Conservation (phyloP, 53 echinoderm and acorn worm genomes). For the Henricia sp. region DNA sequence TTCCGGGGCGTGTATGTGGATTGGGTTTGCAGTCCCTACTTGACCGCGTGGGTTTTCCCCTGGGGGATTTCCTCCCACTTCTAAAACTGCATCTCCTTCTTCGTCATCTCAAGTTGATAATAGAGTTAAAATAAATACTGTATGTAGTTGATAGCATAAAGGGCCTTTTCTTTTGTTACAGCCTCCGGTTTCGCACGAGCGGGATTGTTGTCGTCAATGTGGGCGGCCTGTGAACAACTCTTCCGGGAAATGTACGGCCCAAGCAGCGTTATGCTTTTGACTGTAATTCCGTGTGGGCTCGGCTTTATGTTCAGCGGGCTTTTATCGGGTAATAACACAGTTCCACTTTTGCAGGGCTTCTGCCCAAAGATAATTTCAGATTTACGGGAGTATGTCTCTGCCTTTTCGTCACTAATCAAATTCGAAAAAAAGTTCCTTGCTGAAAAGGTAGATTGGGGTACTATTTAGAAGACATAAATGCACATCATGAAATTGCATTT, state of each 20-base stretch:
- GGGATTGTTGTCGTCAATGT: background rate
- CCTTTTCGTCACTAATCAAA: too few relatives aligned
- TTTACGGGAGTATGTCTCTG: too few relatives aligned
- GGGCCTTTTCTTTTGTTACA: background rate
- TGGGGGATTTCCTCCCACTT: too few relatives aligned
- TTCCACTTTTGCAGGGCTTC: too few relatives aligned
- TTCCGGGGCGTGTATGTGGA: background rate
- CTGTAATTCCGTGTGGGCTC: background rate
- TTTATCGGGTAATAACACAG: constrained; percentile 17
- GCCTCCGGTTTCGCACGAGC: background rate
- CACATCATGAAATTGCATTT: too few relatives aligned
- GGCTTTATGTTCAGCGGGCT: background rate
- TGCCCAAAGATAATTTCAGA: too few relatives aligned
- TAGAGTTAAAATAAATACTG: background rate
- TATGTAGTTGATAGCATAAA: background rate
- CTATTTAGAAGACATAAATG: too few relatives aligned
- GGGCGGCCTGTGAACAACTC: background rate
- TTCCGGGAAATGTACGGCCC: background rate
- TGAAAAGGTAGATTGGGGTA: too few relatives aligned
- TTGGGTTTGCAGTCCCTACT: too few relatives aligned
- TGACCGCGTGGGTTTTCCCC: too few relatives aligned
- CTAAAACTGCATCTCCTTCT: background rate
- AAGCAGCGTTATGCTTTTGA: background rate
- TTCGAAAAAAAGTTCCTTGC: too few relatives aligned
- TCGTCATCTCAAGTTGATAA: background rate